Base-by-base conservation (phyloP, 2,113 vertebrate species). In the Spea bombifrons region DNA sequence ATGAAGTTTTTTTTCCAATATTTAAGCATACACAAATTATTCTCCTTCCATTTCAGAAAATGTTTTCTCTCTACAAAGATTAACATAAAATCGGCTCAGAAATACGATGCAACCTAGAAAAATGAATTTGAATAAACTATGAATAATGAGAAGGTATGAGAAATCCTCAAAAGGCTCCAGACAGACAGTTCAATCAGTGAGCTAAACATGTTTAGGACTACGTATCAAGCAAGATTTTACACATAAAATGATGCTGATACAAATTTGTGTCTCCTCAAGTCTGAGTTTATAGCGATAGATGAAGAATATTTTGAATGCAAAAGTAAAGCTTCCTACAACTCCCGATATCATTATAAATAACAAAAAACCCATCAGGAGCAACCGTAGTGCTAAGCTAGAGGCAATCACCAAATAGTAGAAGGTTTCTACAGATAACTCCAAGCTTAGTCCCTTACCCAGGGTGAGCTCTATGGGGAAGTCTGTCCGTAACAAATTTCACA, bases 11-110 rank as follows among this genome's bases (percentile, higher is more conserved):
- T 59, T 59, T 13, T 7, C 12, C 12, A 8, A 59, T 13, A 78
- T 30, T 30, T 30, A n/a, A 80, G 81, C 66, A 50, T 73, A 30
- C 8, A 68, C 43, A 66, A 50, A 66, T 55, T 3, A 80, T 46
- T 30, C 16, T 61, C n/a, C 7, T 67, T 46, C 44, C 44, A 49
- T 69, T 69, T 69, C n/a, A 48, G 8, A 69, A 69, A 69, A 48
- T 48, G 66, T 45, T 69, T 69, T n/a, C 46, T 49, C 66, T 69
- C 66, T 67, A 5, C 66, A 47, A 5, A n/a, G 12, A 49, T 48
- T 48, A 48, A n/a, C 46, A 69, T 69, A 13, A 49, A 65, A 69
- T 46, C 10, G 6, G 3, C 30, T 67, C 30, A 67, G 65, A 8
- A 67, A 45, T 67, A 13, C 4, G 55, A 59, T 59, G 55, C 55